Percentiles rank a stretch among this genome's conserved stretches.
Conservation (phyloP, 2,113 vertebrate species). For the Nesogale talazaci region DNA sequence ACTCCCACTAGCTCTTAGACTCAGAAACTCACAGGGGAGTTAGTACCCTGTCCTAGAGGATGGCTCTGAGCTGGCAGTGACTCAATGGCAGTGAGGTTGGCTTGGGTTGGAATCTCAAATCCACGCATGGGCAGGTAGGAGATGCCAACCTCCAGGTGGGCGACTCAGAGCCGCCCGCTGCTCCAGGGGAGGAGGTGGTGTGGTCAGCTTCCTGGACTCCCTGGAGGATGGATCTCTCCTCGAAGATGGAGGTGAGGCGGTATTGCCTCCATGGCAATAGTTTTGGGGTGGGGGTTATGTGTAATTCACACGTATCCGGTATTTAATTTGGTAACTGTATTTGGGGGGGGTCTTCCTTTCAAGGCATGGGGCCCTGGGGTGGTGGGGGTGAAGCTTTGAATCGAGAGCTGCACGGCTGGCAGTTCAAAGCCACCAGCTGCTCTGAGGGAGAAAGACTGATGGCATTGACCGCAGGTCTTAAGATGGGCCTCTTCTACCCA, state of each 20-base stretch:
- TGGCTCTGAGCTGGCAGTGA: not conserved
- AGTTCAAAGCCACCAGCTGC: too few relatives aligned
- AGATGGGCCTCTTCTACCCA: not conserved
- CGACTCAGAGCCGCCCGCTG: too few relatives aligned
- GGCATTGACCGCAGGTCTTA: not conserved
- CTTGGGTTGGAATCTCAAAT: too few relatives aligned
- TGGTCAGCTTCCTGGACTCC: too few relatives aligned
- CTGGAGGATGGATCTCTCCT: not conserved
- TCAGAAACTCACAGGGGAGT: not conserved
- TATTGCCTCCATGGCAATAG: not conserved
- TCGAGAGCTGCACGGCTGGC: too few relatives aligned
- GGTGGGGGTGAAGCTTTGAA: too few relatives aligned
- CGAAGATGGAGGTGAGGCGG: not conserved
- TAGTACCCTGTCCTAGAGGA: not conserved
- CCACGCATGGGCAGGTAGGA: too few relatives aligned
- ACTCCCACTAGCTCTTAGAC: not conserved
- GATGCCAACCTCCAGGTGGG: too few relatives aligned
- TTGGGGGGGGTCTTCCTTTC: not conserved
- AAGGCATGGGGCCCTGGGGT: too few relatives aligned
- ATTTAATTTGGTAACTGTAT: not conserved
- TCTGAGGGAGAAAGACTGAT: too few relatives aligned
- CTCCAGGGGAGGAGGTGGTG: too few relatives aligned
- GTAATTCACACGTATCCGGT: not conserved
- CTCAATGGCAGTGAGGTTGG: not conserved
- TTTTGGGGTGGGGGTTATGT: not conserved